Evolutionary conservation across 2,113 vertebrate species (phyloP).

Genomic region (Raphicerus campestris): DNA sequence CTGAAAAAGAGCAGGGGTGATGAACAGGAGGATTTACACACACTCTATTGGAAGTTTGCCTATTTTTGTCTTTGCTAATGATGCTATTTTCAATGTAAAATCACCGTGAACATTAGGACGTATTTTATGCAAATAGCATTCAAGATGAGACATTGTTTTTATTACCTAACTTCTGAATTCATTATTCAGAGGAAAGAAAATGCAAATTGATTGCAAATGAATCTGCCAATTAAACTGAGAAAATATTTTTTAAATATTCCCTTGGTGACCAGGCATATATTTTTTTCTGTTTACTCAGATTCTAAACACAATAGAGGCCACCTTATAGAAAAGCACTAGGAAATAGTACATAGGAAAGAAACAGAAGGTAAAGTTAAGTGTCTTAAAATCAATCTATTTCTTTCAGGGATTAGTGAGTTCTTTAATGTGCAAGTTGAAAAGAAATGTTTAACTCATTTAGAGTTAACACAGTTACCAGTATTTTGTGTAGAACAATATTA

Average conservation of each 20-base stretch:
- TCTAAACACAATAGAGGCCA: background rate
- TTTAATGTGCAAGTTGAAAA: background rate
- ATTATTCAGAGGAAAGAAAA: slow-evolving; percentile 44
- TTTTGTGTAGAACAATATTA: background rate
- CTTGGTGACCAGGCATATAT: background rate
- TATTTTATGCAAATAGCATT: slow-evolving; percentile 48
- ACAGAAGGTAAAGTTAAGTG: background rate
- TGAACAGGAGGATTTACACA: background rate
- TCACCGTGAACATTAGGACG: slow-evolving; percentile 4
- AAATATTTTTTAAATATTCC: slow-evolving; percentile 38
- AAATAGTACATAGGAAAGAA: background rate
- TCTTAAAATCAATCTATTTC: background rate
- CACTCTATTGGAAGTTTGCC: background rate
- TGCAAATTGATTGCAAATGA: slow-evolving; percentile 48
- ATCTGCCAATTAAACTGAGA: slow-evolving; percentile 46
- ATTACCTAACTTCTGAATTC: slow-evolving; percentile 16
- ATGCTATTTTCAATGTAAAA: slow-evolving; percentile 1
- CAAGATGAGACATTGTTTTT: slow-evolving; percentile 21
- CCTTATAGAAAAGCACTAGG: background rate
- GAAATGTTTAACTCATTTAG: background rate
- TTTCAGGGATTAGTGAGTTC: background rate
- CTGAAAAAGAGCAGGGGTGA: background rate
- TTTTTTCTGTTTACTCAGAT: background rate
- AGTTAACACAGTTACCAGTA: background rate
- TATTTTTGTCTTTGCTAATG: background rate